Evolutionary conservation across 2,888 invertebrate species (phyloP).

Genomic region (Helobdella robusta): DNA sequence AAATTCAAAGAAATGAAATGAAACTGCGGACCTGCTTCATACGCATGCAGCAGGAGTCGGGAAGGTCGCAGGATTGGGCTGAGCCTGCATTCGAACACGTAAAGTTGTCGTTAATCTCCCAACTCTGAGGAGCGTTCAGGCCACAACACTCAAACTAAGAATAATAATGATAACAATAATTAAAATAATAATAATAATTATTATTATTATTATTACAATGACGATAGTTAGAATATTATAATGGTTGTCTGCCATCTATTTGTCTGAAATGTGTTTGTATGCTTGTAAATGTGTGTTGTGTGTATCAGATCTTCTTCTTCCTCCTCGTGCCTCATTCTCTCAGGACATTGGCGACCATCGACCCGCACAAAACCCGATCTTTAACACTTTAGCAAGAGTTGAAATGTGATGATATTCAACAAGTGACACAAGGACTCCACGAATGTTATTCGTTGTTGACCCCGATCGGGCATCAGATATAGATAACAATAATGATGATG

Average conservation of each 20-base stretch:
- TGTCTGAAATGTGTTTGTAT: background rate
- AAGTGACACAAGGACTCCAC: no score
- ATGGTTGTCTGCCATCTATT: background rate
- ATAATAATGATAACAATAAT: background rate
- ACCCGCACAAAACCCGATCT: no score
- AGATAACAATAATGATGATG: background rate
- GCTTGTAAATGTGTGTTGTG: background rate
- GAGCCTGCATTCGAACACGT: constrained; percentile 22
- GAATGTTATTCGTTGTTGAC: no score
- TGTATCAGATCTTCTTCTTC: background rate
- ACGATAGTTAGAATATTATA: background rate
- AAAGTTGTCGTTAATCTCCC: constrained; percentile 28
- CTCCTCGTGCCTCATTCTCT: background rate
- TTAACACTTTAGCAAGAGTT: no score
- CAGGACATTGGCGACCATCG: no score
- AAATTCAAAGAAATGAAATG: no score
- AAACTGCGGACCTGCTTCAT: constrained; percentile 18
- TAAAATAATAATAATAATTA: background rate
- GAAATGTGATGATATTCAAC: no score
- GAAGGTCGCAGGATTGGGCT: constrained; percentile 15
- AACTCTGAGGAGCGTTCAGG: constrained; percentile 14
- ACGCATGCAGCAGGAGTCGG: constrained; percentile 27
- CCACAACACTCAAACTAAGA: constrained; percentile 27
- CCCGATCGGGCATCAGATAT: no score
- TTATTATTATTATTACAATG: background rate